Evolutionary conservation across 2,797 vertebrate species (phyloP).

Genomic region (Pygocentrus nattereri): DNA sequence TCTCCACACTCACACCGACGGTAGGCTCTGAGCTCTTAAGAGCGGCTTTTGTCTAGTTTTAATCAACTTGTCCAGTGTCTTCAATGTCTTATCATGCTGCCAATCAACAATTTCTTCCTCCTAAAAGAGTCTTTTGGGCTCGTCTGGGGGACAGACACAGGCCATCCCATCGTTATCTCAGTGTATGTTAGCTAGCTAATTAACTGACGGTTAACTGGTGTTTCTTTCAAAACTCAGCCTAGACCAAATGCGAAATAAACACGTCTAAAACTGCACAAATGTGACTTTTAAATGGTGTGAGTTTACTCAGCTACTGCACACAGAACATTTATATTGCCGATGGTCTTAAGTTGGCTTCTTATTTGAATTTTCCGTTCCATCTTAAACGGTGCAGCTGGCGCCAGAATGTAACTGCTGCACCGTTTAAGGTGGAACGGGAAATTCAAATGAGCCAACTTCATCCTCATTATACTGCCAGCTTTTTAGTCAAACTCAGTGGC

Average conservation of each 20-base stretch:
- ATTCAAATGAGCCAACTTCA: too few relatives aligned
- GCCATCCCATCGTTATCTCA: too few relatives aligned
- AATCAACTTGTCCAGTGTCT: too few relatives aligned
- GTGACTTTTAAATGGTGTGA: background rate
- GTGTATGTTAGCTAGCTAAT: too few relatives aligned
- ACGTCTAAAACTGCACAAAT: background rate
- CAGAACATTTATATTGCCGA: background rate
- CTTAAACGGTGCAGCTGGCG: too few relatives aligned
- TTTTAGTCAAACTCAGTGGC: too few relatives aligned
- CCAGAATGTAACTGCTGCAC: too few relatives aligned
- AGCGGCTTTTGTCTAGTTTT: background rate
- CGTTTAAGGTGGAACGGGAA: too few relatives aligned
- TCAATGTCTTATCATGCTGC: background rate
- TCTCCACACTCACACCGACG: conserved; percentile 69
- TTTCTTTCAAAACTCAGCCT: background rate
- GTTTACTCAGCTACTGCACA: background rate
- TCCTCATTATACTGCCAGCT: background rate
- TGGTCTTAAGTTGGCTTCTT: too few relatives aligned
- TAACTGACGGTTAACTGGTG: background rate
- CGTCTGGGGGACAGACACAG: too few relatives aligned
- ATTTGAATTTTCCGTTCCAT: too few relatives aligned
- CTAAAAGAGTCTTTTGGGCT: too few relatives aligned
- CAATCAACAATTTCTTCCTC: background rate
- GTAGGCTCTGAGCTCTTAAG: conserved; percentile 73
- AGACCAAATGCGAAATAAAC: background rate